A percentile compares a stretch with the other conserved stretches of the same genome.
Conservation (phyloP, 1,140 invertebrate genomes). For the Leptinotarsa undecemlineata region DNA sequence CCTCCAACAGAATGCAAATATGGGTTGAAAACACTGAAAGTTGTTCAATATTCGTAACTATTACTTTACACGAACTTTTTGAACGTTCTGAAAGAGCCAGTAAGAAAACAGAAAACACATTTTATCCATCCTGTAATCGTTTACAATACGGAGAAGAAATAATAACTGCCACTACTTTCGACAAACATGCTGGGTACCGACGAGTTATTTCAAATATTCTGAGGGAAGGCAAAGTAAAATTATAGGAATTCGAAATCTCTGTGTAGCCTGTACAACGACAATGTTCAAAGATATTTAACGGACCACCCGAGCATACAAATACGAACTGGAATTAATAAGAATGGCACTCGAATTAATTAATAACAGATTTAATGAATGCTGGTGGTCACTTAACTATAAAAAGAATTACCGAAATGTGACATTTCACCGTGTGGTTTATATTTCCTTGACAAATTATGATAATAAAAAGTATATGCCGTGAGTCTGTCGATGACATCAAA, state of each 20-base stretch:
- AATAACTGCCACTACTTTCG: background rate
- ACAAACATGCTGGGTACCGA: slow-evolving; percentile 1
- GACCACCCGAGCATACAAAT: background rate
- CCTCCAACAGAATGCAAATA: no score
- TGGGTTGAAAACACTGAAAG: no score
- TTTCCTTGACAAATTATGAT: background rate
- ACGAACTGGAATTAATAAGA: background rate
- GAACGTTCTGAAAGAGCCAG: no score
- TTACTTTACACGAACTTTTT: no score
- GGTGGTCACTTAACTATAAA: slow-evolving; percentile 4
- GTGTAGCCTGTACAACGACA: slow-evolving; percentile 1
- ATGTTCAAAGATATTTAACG: slow-evolving; percentile 1
- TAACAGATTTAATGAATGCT: slow-evolving; percentile 1
- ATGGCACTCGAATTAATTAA: slow-evolving; percentile 6
- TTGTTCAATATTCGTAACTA: no score
- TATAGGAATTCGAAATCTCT: slow-evolving; percentile 1
- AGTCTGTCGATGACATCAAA: no score
- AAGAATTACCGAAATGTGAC: background rate
- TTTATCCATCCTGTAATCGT: background rate
- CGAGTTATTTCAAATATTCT: slow-evolving; percentile 3
- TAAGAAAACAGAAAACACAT: no score
- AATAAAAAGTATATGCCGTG: background rate
- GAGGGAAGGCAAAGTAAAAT: slow-evolving; percentile 1
- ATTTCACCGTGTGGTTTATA: background rate
- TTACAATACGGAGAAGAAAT: background rate